Evolutionary conservation across 2,888 invertebrate species (phyloP).

Genomic region (Baccha elongata): DNA sequence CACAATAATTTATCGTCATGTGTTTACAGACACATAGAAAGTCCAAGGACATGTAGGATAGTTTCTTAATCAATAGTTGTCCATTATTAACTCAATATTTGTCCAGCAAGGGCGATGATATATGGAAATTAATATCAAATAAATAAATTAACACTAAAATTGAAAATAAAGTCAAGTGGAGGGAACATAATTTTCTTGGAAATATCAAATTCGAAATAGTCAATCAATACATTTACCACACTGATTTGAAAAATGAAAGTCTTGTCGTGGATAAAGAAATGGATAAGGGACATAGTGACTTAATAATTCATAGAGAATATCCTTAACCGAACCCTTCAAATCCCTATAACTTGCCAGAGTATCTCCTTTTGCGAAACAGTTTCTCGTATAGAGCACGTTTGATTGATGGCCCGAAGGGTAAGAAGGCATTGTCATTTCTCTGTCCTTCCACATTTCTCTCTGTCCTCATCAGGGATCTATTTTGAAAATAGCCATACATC

Average conservation of each 20-base stretch:
- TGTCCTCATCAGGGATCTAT: conserved; percentile 9
- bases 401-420: conserved; percentile 51
- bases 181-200: conserved; percentile 27
- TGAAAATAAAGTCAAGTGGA: conserved; percentile 31
- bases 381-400: conserved; percentile 46
- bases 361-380: conserved; percentile 35
- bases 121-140: conserved; percentile 57
- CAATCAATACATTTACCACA: conserved; percentile 65
- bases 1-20: conserved; percentile 15
- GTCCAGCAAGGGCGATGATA: conserved; percentile 34
- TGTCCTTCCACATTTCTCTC: background rate
- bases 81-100: conserved; percentile 61
- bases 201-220: conserved; percentile 40
- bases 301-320: conserved; percentile 56
- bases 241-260: conserved; percentile 28
- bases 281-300: conserved; percentile 53
- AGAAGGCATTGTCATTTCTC: conserved; percentile 13
- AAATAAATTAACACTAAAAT: conserved; percentile 32
- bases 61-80: background rate
- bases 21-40: conserved; percentile 10
- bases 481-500: conserved; percentile 54
- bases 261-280: background rate
- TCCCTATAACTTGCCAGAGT: conserved; percentile 13
- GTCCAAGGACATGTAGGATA: conserved; percentile 5
- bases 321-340: background rate